Base-by-base conservation (phyloP, 2,888 invertebrate genomes). In the Nebria brevicollis region DNA sequence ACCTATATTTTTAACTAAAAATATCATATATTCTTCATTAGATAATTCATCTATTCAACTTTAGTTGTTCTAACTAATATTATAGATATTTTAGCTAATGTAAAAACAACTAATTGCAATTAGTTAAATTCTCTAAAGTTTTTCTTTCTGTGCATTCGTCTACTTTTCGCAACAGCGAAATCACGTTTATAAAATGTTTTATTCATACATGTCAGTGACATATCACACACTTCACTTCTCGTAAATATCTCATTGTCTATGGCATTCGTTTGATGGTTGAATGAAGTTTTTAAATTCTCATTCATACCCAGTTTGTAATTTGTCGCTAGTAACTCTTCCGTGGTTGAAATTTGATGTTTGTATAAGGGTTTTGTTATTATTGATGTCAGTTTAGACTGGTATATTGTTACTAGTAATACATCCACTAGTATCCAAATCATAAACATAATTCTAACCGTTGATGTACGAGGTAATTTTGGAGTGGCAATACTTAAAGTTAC, bases 301-400 rank as follows among this genome's bases (percentile, higher is more conserved):
- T 72, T 72, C 26, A 41, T 68, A 5, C 79, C 79, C 5, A 74
- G 42, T 25, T 74, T 73, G 25, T 74, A 66, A 42, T 75, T 20
- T 20, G 79, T 74, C 10, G 3, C 11, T 11, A 74, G 43, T 66
- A 79, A 11, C 74, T 79, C 73, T 0, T 74, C 43, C 20, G 74
- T 20, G 66, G 20, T 75, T 7, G 73, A 66, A 43, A 79, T 74
- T 79, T 79, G 79, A 8, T 42, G 72, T 41, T 78, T 66, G 66
- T 78, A 78, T 6, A 65, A 10, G 6, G 54, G 64, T 41, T 73
- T 42, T 70, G 77, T 66, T 1, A 72, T 26, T 72, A 8, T 73
- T 20, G 43, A 54, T 20, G 65, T 41, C 64, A 78, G 54, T 66
- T 41, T 54, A 2, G 73, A 20, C 13, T 78, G 64, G 41, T 78